These are phyloP conservation scores for Vidua chalybeata DNA, from an alignment of 2,113 vertebrate species.

Conservation along the genomic window DNA sequence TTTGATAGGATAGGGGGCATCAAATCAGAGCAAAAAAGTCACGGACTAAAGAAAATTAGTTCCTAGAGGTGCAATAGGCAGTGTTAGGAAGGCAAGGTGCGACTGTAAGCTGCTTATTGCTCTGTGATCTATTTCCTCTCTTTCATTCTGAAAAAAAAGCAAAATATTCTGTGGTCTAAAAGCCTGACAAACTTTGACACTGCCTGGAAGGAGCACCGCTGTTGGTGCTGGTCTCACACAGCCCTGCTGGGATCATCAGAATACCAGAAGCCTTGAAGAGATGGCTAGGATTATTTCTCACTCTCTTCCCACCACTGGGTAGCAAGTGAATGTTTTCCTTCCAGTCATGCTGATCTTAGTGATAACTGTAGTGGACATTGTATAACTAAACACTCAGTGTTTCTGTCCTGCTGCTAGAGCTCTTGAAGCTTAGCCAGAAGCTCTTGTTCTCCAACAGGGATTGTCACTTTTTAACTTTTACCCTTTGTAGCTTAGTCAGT, in stretches of 20 bases:
- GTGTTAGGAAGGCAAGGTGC: background rate
- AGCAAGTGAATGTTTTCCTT: background rate
- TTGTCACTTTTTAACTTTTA: background rate
- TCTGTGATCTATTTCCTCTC: background rate
- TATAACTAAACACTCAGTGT: background rate
- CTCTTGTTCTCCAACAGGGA: background rate
- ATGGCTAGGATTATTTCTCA: background rate
- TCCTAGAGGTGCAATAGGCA: background rate
- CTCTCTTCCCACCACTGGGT: background rate
- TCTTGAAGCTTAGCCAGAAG: background rate
- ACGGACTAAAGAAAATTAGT: background rate
- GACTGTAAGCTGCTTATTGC: background rate
- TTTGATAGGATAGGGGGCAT: background rate
- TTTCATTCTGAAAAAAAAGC: background rate
- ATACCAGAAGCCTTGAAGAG: background rate
- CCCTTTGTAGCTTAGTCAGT: background rate
- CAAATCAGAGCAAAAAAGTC: background rate
- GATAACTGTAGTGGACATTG: background rate
- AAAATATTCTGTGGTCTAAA: background rate
- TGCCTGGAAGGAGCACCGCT: background rate
- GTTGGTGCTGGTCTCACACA: background rate
- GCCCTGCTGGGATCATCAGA: background rate
- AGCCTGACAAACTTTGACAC: background rate
- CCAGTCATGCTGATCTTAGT: background rate
- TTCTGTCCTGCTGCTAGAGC: background rate